Evolutionary conservation across 2,113 vertebrate species (phyloP).

Genomic region (Triplophysa siluroides): DNA sequence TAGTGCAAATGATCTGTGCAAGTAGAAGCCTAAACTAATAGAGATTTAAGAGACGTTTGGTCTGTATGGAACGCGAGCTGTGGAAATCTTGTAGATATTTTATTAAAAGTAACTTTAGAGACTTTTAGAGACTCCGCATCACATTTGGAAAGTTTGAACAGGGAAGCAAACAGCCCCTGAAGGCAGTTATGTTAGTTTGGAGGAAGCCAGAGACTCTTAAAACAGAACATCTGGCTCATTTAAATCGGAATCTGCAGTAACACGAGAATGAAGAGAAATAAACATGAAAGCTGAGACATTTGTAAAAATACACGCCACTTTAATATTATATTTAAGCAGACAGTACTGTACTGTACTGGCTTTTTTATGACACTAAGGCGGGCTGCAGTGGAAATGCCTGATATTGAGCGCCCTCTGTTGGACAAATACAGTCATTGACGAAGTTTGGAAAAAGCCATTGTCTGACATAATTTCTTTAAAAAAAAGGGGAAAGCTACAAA

Average conservation of each 20-base stretch:
- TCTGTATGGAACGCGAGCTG: not conserved
- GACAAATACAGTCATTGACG: not conserved
- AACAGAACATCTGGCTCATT: conserved; percentile 49
- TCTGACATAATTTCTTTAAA: not conserved
- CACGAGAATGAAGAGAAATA: not conserved
- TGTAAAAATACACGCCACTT: conserved; percentile 16
- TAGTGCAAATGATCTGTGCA: not conserved
- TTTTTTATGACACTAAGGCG: not conserved
- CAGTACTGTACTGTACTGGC: not conserved
- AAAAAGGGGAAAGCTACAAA: not conserved
- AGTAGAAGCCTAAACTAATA: not conserved
- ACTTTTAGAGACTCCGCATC: conserved; percentile 18
- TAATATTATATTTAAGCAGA: conserved; percentile 3
- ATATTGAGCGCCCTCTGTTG: conserved; percentile 46
- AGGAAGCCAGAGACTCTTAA: conserved; percentile 37
- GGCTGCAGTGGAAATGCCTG: not conserved
- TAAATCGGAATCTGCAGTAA: conserved; percentile 42
- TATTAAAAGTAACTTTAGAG: conserved; percentile 2
- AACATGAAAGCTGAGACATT: conserved; percentile 11
- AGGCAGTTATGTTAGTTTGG: conserved; percentile 50
- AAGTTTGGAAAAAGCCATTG: not conserved
- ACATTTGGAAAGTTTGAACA: conserved; percentile 39
- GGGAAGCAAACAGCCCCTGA: conserved; percentile 42
- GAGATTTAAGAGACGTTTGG: not conserved
- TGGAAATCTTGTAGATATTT: not conserved